Percentiles rank a stretch among this genome's conserved stretches.
These are phyloP conservation scores for Etia nguti DNA, from an alignment of 2,113 vertebrate species.

Conservation along the genomic window DNA sequence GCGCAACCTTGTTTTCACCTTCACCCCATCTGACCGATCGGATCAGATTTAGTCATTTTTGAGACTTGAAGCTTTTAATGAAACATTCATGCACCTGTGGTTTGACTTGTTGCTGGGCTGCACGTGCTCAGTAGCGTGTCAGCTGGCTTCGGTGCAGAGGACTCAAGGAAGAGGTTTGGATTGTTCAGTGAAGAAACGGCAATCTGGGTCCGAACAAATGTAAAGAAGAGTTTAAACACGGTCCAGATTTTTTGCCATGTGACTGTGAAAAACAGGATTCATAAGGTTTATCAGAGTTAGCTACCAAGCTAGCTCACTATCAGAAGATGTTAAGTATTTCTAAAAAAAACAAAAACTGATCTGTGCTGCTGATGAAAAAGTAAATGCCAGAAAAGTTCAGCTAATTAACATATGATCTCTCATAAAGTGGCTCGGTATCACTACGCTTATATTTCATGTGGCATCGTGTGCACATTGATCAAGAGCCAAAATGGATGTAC, in stretches of 20 bases:
- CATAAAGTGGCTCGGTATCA: neutral
- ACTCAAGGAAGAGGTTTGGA: neutral
- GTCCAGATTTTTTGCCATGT: neutral
- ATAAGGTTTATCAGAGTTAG: neutral
- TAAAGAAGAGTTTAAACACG: neutral
- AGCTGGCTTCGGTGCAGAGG: neutral
- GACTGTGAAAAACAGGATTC: neutral
- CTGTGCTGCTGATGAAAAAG: neutral
- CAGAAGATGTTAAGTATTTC: neutral
- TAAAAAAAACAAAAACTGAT: accelerated
- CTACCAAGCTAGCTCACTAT: neutral
- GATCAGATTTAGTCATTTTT: neutral
- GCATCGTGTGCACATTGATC: neutral
- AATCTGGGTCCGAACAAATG: neutral
- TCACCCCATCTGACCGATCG: neutral
- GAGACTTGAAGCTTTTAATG: neutral
- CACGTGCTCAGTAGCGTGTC: neutral
- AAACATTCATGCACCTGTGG: neutral
- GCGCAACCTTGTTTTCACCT: constrained; percentile 50
- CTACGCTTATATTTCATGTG: neutral
- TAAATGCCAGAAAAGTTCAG: neutral
- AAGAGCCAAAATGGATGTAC: neutral
- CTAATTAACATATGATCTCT: neutral
- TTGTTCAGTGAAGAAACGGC: neutral
- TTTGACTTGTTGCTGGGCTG: constrained; percentile 35